Percentiles rank a stretch among this genome's conserved stretches.
These are phyloP conservation scores for Coracopsis vasa DNA, from an alignment of 2,113 vertebrate genomes.

Conservation along the genomic window DNA sequence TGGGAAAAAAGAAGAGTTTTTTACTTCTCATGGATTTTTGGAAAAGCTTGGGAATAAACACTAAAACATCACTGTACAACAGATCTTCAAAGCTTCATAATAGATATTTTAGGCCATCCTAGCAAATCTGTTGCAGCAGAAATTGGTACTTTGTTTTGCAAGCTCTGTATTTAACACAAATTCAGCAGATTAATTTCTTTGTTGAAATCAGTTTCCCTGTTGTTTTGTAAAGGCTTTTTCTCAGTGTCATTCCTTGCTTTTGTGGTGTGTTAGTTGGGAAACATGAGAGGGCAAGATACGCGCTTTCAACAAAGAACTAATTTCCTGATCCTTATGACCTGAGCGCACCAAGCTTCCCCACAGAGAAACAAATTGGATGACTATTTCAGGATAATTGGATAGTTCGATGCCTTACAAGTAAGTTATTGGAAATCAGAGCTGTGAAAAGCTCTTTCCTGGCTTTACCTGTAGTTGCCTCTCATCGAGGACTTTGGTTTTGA, in stretches of 20 bases:
- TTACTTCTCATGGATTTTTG: not conserved
- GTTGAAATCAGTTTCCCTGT: not conserved
- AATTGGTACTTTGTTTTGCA: not conserved
- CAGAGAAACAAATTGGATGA: slow-evolving; percentile 69
- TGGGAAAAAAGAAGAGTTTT: not conserved
- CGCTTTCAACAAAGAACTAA: slow-evolving; percentile 34
- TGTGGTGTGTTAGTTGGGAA: slow-evolving; percentile 14
- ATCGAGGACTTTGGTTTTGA: not conserved
- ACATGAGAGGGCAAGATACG: slow-evolving; percentile 23
- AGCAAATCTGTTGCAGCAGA: not conserved
- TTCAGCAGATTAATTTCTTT: not conserved
- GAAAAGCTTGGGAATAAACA: not conserved
- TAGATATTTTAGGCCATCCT: not conserved
- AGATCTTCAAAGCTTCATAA: not conserved
- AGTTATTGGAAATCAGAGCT: slow-evolving; percentile 55
- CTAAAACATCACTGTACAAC: not conserved
- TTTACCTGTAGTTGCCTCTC: slow-evolving; percentile 42
- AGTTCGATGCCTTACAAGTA: slow-evolving; percentile 31
- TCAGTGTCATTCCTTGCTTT: slow-evolving; percentile 6
- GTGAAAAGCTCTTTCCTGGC: slow-evolving; percentile 32
- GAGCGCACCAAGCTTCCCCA: slow-evolving; percentile 37
- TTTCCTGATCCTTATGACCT: slow-evolving; percentile 55
- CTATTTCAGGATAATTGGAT: slow-evolving; percentile 68
- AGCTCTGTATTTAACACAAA: not conserved
- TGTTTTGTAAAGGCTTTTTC: not conserved